Conservation (phyloP, 2,888 invertebrate genomes). For the Drosophila lutescens region DNA sequence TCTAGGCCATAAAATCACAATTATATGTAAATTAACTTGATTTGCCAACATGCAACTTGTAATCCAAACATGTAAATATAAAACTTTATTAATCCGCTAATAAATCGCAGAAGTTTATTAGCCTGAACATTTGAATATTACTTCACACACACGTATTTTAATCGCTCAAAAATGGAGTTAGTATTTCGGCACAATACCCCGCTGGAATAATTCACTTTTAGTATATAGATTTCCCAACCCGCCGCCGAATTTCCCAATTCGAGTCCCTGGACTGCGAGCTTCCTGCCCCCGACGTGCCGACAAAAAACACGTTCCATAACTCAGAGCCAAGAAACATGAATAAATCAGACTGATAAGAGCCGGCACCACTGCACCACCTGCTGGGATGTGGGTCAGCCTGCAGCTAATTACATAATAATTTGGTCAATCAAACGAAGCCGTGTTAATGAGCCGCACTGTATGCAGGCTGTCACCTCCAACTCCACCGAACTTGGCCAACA, state of each 20-base stretch:
- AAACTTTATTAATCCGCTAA: not conserved
- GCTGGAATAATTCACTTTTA: slow-evolving; percentile 17
- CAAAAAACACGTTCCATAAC: slow-evolving; percentile 64
- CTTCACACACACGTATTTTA: not conserved
- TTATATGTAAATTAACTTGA: slow-evolving; percentile 3
- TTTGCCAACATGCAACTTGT: not conserved
- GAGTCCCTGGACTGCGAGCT: slow-evolving; percentile 49
- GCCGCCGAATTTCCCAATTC: slow-evolving; percentile 50
- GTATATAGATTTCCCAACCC: slow-evolving; percentile 40
- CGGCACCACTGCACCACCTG: slow-evolving; percentile 28
- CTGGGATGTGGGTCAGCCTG: slow-evolving; percentile 70
- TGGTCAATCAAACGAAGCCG: slow-evolving; percentile 76
- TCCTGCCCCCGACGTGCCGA: slow-evolving; percentile 61
- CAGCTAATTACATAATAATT: slow-evolving; percentile 82
- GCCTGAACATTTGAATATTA: not conserved
- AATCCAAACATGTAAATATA: slow-evolving; percentile 1
- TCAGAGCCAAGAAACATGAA: slow-evolving; percentile 42
- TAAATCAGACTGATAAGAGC: slow-evolving; percentile 43
- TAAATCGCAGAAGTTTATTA: slow-evolving; percentile 5
- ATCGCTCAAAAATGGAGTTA: slow-evolving; percentile 5
- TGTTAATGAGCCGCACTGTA: slow-evolving; percentile 79
- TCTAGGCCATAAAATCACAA: not conserved
- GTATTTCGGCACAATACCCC: slow-evolving; percentile 16
- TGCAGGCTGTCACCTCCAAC: slow-evolving; percentile 60
- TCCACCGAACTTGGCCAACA: slow-evolving; percentile 28